These are phyloP conservation scores for Tapirus indicus DNA, from an alignment of 2,797 vertebrate species.

Conservation along the genomic window DNA sequence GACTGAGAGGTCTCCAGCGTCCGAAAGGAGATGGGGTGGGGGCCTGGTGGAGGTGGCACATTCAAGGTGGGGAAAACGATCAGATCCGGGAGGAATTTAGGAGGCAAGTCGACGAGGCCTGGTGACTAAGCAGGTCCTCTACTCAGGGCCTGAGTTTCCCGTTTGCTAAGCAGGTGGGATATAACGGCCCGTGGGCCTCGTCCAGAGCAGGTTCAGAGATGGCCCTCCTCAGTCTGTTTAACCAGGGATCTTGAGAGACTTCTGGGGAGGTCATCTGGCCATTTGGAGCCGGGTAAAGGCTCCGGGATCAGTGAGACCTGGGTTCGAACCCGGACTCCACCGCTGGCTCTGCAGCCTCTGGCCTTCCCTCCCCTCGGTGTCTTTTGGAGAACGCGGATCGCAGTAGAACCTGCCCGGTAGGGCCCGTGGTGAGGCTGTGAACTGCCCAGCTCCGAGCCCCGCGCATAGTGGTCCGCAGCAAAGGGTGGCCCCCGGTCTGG, in stretches of 20 bases:
- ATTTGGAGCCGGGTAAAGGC: not conserved
- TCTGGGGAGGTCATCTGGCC: not conserved
- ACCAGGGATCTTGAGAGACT: not conserved
- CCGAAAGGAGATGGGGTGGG: not conserved
- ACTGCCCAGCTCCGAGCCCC: not conserved
- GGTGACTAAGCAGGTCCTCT: not conserved
- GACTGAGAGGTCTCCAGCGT: not conserved
- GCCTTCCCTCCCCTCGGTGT: not conserved
- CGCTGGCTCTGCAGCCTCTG: not conserved
- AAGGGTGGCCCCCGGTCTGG: fast-evolving
- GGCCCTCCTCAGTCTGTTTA: not conserved
- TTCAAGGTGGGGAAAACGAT: not conserved
- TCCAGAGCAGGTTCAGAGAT: not conserved
- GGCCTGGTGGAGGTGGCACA: not conserved
- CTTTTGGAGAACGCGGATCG: not conserved
- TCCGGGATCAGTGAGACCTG: not conserved
- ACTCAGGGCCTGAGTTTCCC: not conserved
- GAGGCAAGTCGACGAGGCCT: not conserved
- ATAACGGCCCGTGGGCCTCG: not conserved
- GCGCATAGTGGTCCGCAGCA: not conserved
- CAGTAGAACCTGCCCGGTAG: not conserved
- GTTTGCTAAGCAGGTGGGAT: not conserved
- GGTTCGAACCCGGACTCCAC: not conserved
- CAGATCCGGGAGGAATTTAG: not conserved
- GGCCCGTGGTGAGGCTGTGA: not conserved